Base-by-base conservation (phyloP, 2,888 invertebrate species). In the Drosophila diplacantha region DNA sequence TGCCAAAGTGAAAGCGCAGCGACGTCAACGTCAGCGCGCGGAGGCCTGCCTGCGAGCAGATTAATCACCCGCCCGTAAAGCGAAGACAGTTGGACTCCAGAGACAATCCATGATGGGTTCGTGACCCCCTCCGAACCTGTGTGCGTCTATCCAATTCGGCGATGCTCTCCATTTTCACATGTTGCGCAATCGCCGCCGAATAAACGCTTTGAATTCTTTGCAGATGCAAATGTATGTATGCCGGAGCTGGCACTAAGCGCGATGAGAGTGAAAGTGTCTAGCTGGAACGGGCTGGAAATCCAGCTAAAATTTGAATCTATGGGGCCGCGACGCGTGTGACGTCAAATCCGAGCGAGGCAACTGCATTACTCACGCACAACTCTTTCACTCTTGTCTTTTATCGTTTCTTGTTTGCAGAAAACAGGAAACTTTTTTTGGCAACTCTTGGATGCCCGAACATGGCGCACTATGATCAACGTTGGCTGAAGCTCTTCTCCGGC, bases 401-500 rank as follows among this genome's bases (percentile, higher is more conserved):
- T 64, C 57, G 51, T 68, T 65, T 82, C 75, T 44, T 20, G 44
- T 63, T 82, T 77, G 73, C 71, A 73, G 68, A 69, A 67, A 77
- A 81, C 82, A 74, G 81, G 81, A 77, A 82, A 73, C 44, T 31
- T 46, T 8, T 76, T 81, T 77, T 73, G 76, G 82, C 75, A 81
- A 75, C 66, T 38, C 64, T 68, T 82, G 71, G 68, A 78, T 78
- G 78, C 83, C 70, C 51, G 66, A 68, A 78, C 38, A 87, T 87
- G 87, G 80, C 81, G 61, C 83, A 77, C 71, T 83, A 78, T 85
- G 86, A 86, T 85, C 75, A 85, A 78, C 84, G 83, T 69, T 83
- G 83, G 84, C 68, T 83, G 63, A 85, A 79, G 63, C 69, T 84
- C 60, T 78, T 84, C 69, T 57, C 83, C 47, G 55, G 71, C 72